These are phyloP conservation scores for Syngnathus typhle DNA, from an alignment of 2,113 vertebrate genomes.

Conservation along the genomic window DNA sequence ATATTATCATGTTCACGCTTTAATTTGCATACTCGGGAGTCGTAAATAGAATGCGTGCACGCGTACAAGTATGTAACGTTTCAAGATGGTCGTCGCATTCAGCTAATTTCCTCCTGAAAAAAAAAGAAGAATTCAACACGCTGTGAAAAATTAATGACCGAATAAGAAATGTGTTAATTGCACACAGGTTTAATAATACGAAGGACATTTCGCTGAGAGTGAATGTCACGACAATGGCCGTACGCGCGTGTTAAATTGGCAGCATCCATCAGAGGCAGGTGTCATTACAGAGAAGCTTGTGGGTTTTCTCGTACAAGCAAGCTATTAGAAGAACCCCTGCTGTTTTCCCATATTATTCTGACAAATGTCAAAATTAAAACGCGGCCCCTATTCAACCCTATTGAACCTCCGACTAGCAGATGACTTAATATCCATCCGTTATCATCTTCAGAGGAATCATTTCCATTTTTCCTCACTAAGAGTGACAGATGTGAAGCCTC, in stretches of 20 bases:
- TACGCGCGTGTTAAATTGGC: neutral
- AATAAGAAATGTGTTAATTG: neutral
- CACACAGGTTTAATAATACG: neutral
- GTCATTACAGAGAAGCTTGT: constrained; percentile 13
- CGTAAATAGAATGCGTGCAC: constrained; percentile 11
- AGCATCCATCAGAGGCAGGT: neutral
- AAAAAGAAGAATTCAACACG: neutral
- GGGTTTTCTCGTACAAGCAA: constrained; percentile 12
- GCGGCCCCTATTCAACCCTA: constrained; percentile 41
- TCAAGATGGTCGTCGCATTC: neutral
- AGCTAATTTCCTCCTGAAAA: neutral
- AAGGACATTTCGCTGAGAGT: neutral
- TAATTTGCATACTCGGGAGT: constrained; percentile 10
- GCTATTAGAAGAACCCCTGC: constrained; percentile 3
- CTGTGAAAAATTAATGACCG: neutral
- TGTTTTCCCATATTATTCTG: constrained; percentile 31
- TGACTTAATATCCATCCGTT: constrained; percentile 51
- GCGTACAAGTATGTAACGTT: neutral
- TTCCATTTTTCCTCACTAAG: constrained; percentile 54
- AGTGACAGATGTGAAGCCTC: constrained; percentile 66
- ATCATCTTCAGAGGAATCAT: constrained; percentile 50
- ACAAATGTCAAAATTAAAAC: constrained; percentile 35
- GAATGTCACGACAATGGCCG: neutral
- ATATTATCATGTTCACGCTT: constrained; percentile 7
- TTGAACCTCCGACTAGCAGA: constrained; percentile 37